These are phyloP conservation scores for Hypotaenidia philippensis DNA, from an alignment of 2,797 vertebrate genomes.

Conservation along the genomic window DNA sequence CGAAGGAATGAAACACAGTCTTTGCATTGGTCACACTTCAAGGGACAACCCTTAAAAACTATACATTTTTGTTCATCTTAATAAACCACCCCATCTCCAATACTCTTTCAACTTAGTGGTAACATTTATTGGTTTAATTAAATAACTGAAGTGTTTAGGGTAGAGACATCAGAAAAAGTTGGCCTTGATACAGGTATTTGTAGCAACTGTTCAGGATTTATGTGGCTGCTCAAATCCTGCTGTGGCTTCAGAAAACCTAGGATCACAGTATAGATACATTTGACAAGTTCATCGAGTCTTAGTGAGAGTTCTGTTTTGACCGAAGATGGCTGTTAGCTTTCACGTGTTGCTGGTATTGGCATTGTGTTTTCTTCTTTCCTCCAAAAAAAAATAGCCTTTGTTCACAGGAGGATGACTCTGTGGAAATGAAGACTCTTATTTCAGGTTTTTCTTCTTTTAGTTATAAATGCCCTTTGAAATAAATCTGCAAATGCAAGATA, in stretches of 20 bases:
- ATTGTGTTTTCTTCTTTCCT: background rate
- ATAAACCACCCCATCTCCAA: background rate
- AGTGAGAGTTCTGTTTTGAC: background rate
- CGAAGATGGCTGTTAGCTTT: background rate
- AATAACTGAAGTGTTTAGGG: background rate
- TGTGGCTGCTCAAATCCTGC: background rate
- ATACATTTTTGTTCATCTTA: background rate
- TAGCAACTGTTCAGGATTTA: background rate
- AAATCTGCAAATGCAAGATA: slow-evolving; percentile 7
- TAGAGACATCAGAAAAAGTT: background rate
- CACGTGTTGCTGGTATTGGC: background rate
- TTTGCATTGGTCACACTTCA: background rate
- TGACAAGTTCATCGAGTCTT: background rate
- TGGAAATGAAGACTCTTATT: background rate
- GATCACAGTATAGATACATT: background rate
- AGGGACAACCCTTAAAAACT: background rate
- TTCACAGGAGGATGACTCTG: background rate
- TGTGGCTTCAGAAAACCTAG: background rate
- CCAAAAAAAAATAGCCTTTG: background rate
- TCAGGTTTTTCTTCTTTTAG: background rate
- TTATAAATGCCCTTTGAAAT: slow-evolving; percentile 10
- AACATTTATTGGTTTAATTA: background rate
- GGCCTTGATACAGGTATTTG: background rate
- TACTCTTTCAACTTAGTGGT: background rate
- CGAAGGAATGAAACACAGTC: background rate